Evolutionary conservation across 1,140 invertebrate genomes (phyloP).

Genomic region (Hestina assimilis): DNA sequence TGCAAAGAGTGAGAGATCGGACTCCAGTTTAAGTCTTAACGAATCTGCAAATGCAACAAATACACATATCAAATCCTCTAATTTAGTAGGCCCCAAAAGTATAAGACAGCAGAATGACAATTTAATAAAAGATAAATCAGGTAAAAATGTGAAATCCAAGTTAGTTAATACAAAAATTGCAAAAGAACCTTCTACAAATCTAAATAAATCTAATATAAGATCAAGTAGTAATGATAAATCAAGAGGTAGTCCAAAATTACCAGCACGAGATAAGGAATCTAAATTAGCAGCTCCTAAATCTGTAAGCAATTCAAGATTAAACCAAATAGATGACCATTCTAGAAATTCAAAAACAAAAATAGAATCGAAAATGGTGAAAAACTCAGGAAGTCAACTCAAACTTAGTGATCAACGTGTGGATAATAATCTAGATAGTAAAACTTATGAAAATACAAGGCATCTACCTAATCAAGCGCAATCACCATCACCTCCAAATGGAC

Average conservation of each 20-base stretch:
- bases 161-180: constrained; percentile 60
- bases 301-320: constrained; percentile 70
- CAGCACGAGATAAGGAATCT: constrained; percentile 73
- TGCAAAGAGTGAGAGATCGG: constrained; percentile 90
- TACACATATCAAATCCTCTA: constrained; percentile 74
- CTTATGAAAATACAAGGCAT: constrained; percentile 47
- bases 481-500: constrained; percentile 42
- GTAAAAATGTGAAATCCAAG: constrained; percentile 73
- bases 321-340: constrained; percentile 64
- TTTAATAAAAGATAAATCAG: constrained; percentile 69
- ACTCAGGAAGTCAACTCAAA: constrained; percentile 74
- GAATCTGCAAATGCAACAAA: constrained; percentile 72
- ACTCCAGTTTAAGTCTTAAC: constrained; percentile 82
- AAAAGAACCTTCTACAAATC: constrained; percentile 62
- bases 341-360: constrained; percentile 56
- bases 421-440: constrained; percentile 43
- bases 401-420: constrained; percentile 56
- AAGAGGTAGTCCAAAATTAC: constrained; percentile 74
- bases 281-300: constrained; percentile 72
- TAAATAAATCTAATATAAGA: constrained; percentile 58
- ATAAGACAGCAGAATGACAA: constrained; percentile 67
- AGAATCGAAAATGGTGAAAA: constrained; percentile 71
- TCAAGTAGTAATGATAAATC: constrained; percentile 64
- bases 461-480: constrained; percentile 46
- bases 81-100: constrained; percentile 66